These are phyloP conservation scores for Drosophila vallismaia DNA, from an alignment of 2,888 invertebrate genomes.

Conservation along the genomic window DNA sequence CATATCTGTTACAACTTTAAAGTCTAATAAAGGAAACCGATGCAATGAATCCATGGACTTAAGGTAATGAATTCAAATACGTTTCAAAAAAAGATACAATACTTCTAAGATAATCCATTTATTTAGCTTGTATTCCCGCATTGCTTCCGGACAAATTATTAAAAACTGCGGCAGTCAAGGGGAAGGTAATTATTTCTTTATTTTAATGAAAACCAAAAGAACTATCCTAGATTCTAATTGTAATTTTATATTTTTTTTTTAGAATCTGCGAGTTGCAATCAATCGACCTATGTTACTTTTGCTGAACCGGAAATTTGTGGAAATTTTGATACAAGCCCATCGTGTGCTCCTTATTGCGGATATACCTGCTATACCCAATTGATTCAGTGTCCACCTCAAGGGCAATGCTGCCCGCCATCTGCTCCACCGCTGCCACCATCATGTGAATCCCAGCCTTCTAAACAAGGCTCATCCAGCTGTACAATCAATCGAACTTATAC, in stretches of 20 bases:
- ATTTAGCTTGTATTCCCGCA: background rate
- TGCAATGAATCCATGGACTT: background rate
- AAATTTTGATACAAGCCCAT: background rate
- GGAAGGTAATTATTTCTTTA: background rate
- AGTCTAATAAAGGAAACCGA: background rate
- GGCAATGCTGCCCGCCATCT: background rate
- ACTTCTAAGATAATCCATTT: background rate
- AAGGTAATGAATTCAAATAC: background rate
- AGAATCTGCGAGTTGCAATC: background rate
- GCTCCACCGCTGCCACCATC: background rate
- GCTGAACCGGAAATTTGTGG: background rate
- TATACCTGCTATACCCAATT: background rate
- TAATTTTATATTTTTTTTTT: background rate
- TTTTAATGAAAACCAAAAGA: background rate
- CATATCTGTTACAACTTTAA: background rate
- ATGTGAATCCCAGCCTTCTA: background rate
- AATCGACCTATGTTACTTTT: background rate
- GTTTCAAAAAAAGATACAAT: background rate
- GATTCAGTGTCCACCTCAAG: background rate
- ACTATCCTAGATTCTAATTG: background rate
- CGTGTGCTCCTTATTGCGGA: background rate
- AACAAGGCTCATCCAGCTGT: background rate
- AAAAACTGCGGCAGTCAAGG: background rate
- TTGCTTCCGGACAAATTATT: slow-evolving; percentile 6
- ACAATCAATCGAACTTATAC: background rate